phyloP scores from a whole-genome alignment of 2,113 vertebrate species.

The Nesoenas mayeri region DNA sequence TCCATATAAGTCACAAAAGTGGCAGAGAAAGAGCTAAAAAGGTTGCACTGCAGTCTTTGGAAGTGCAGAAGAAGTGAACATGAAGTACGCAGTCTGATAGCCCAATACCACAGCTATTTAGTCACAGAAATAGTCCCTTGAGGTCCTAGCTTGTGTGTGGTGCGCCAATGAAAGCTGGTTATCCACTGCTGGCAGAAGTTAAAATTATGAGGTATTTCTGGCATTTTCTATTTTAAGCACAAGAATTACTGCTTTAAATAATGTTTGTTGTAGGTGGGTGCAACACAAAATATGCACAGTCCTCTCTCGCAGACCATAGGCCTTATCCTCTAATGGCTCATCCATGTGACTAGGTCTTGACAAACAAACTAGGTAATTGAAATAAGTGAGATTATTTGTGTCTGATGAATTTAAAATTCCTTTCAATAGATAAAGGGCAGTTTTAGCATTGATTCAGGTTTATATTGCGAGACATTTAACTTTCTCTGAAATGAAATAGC shows the following conservation, averaged over 20 bases:
- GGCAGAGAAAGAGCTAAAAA: slow-evolving; percentile 13
- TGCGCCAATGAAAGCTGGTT: slow-evolving; percentile 39
- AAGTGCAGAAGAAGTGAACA: not conserved
- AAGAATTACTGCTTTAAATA: slow-evolving; percentile 30
- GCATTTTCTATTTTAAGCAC: slow-evolving; percentile 51
- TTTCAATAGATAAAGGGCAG: not conserved
- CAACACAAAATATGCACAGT: not conserved
- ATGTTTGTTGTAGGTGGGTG: not conserved
- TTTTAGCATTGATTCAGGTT: not conserved
- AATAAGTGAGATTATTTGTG: not conserved
- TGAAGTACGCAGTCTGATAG: not conserved
- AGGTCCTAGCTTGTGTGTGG: not conserved
- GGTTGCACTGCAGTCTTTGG: not conserved
- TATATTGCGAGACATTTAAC: not conserved
- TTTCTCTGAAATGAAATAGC: not conserved
- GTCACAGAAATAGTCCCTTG: slow-evolving; percentile 12
- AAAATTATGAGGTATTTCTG: slow-evolving; percentile 5
- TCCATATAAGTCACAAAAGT: not conserved
- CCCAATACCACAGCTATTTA: not conserved
- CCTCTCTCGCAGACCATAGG: not conserved
- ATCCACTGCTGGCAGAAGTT: not conserved
- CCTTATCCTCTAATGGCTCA: not conserved
- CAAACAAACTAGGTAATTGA: not conserved
- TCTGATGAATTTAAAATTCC: not conserved
- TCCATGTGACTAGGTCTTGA: not conserved